Evolutionary conservation across 1,140 invertebrate species (phyloP).

Genomic region (Sogatella furcifera): DNA sequence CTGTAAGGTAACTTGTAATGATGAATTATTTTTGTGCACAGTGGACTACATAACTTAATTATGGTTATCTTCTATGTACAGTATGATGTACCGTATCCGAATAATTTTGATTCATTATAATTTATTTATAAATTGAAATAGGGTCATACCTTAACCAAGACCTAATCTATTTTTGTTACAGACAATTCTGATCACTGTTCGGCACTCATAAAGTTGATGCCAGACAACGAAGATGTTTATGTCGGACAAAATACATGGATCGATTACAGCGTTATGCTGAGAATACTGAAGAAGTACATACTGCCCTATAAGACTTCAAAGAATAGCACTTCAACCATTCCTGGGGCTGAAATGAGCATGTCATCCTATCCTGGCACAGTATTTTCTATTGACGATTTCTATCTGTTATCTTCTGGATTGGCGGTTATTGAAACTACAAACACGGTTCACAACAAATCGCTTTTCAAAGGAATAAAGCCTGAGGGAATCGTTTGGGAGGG

Average conservation of each 20-base stretch:
- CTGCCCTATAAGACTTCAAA: constrained; percentile 33
- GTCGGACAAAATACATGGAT: constrained; percentile 55
- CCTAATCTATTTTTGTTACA: background rate
- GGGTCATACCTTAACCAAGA: too few relatives aligned
- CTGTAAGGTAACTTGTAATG: too few relatives aligned
- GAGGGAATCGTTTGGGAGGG: constrained; percentile 42
- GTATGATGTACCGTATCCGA: too few relatives aligned
- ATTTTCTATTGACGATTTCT: constrained; percentile 58
- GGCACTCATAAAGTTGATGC: constrained; percentile 49
- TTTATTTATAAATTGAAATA: too few relatives aligned
- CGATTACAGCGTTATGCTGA: constrained; percentile 46
- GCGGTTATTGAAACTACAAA: constrained; percentile 62
- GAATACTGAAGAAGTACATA: constrained; percentile 53
- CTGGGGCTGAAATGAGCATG: constrained; percentile 43
- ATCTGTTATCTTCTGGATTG: constrained; percentile 50
- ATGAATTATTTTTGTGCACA: too few relatives aligned
- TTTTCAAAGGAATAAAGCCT: background rate
- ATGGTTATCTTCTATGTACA: too few relatives aligned
- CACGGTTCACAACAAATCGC: background rate
- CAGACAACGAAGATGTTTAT: constrained; percentile 43
- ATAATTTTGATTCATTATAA: too few relatives aligned
- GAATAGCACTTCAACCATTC: constrained; percentile 25
- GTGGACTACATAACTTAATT: too few relatives aligned
- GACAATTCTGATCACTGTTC: constrained; percentile 37
- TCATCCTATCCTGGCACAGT: constrained; percentile 53